Base-by-base conservation (phyloP, 2,888 invertebrate genomes). In the Cantharis rustica region DNA sequence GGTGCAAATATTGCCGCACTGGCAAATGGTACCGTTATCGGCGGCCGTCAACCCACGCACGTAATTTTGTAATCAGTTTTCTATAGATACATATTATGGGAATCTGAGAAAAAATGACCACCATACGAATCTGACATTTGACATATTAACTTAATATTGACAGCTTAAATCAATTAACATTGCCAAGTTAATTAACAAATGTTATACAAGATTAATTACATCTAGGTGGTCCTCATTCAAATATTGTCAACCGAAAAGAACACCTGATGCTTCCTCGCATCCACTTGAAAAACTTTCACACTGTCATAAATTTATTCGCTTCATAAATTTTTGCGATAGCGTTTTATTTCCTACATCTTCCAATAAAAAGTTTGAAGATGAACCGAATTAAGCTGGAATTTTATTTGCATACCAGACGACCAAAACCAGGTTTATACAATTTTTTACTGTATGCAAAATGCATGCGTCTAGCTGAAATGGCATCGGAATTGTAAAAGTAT, bases 1-100 rank as follows among this genome's bases (percentile, higher is more conserved):
- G 75, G 77, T 77, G 77, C 75, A 77, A 77, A 78, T 75, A 78
- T 78, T 78, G 78, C 78, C 72, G 73, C 75, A 78, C 73, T 73
- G 73, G 75, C 70, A 62, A 68, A 69, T 61, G 62, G 72, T 75
- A 78, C 78, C 78, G 78, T 78, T 78, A 78, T 71, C 73, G 78
- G 47, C 47, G 47, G 75, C 75, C 78, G 73, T 78, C 75, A 78
- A 73, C 78, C 75, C 70, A 72, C 71, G 75, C 71, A 64, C 47
- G 72, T 72, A 69, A 23, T 75, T 73, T 78, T 75, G 75, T 75
- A 75, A 78, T 71, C 68, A 73, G 47, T 47, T 76, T 77, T 74
- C 77, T 74, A 77, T 71, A 73, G 71, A 69, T 74, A 64, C 74
- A 69, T 73, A 69, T 73, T 73, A 73, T 73, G 69, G 73, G 62